Conservation (phyloP, 2,888 invertebrate species). For the Ormyrus nitidulus region DNA sequence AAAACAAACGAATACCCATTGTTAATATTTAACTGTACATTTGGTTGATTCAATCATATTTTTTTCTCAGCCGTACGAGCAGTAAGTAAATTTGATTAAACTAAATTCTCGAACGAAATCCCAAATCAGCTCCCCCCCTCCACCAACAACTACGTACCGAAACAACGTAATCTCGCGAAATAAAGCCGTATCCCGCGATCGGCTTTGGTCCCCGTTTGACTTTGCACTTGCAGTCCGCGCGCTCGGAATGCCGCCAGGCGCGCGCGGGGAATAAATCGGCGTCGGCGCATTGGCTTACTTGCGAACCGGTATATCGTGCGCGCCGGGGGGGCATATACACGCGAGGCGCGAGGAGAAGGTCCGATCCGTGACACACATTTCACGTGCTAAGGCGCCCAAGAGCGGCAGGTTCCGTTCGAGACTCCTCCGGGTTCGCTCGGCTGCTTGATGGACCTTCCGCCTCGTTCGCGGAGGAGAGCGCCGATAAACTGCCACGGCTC, state of each 20-base stretch:
- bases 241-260: background rate
- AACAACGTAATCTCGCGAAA: too few species aligned
- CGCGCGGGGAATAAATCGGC: too few species aligned
- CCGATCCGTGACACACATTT: conserved; percentile 38
- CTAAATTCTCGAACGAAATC: too few species aligned
- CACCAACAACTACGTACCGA: too few species aligned
- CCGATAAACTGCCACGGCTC: background rate
- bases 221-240: background rate
- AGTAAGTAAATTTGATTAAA: too few species aligned
- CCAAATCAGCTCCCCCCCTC: too few species aligned
- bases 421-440: background rate
- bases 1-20: too few species aligned
- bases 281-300: conserved; percentile 36
- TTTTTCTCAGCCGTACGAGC: too few species aligned
- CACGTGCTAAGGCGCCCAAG: background rate
- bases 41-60: too few species aligned
- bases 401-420: conserved; percentile 19
- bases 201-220: too few species aligned
- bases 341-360: conserved; percentile 1
- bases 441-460: background rate
- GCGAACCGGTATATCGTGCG: conserved; percentile 37
- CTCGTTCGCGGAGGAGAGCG: background rate
- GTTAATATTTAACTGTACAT: too few species aligned
- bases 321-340: background rate
- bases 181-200: too few species aligned